Conservation (phyloP, 2,888 invertebrate genomes). For the Luperina nickerlii region DNA sequence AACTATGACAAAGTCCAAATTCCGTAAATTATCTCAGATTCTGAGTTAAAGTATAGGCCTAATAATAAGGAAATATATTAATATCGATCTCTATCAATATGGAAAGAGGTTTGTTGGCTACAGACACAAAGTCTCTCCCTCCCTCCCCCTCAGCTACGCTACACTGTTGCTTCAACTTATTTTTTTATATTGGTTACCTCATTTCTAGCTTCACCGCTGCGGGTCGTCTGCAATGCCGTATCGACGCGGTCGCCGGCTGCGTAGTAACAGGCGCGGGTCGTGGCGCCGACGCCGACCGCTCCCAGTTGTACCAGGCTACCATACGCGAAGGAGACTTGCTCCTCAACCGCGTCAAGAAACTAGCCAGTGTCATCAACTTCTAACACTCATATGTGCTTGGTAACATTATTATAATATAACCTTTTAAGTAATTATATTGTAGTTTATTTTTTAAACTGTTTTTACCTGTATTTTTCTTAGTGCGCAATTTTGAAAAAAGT, state of each 20-base stretch:
- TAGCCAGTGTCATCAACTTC: conserved; percentile 99
- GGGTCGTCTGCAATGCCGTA: conserved; percentile 99
- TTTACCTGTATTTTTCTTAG: conserved; percentile 12
- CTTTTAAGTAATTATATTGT: conserved; percentile 57
- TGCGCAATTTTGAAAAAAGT: not conserved
- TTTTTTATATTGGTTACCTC: not conserved
- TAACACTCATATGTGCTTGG: conserved; percentile 82
- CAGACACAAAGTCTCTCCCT: not conserved
- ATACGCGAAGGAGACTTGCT: conserved; percentile 99
- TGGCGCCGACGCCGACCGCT: conserved; percentile 89
- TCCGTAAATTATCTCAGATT: not conserved
- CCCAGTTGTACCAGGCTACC: conserved; percentile 97
- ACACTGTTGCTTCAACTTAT: not conserved
- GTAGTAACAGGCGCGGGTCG: conserved; percentile 95
- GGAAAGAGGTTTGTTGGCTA: not conserved
- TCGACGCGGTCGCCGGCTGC: conserved; percentile 98
- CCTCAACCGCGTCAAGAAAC: conserved; percentile 99
- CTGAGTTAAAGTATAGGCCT: not conserved
- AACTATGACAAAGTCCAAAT: not conserved
- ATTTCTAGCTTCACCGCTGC: conserved; percentile 96
- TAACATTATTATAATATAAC: conserved; percentile 63
- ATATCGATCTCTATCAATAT: not conserved
- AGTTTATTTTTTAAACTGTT: conserved; percentile 50
- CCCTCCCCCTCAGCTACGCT: too few species aligned
- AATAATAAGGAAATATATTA: not conserved